A percentile compares a stretch with the other conserved stretches of the same genome.
These are phyloP conservation scores for Rotaria sp. DNA, from an alignment of 2,888 invertebrate genomes.

Conservation along the genomic window DNA sequence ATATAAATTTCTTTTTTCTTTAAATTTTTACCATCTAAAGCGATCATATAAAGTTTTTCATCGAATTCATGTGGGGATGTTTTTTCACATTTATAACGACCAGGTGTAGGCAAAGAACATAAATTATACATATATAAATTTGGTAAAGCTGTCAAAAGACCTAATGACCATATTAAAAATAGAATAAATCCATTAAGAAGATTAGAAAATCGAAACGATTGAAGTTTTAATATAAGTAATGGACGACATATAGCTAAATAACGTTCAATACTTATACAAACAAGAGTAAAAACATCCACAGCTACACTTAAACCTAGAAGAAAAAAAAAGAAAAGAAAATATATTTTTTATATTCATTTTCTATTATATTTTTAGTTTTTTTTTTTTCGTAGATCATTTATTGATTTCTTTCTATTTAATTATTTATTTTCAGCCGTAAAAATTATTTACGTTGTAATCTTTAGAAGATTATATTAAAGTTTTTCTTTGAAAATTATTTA, in stretches of 20 bases:
- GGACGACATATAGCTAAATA: constrained; percentile 10
- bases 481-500: too few species aligned
- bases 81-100: neutral
- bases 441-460: too few species aligned
- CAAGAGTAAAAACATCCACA: constrained; percentile 2
- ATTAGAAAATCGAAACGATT: neutral
- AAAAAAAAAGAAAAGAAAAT: neutral
- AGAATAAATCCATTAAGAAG: neutral
- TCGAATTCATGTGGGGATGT: neutral
- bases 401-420: too few species aligned
- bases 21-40: neutral
- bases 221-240: constrained; percentile 9
- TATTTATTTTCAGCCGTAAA: too few species aligned
- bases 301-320: neutral
- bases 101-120: neutral
- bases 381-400: too few species aligned
- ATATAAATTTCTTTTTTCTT: too few species aligned
- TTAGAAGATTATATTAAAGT: too few species aligned
- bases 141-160: neutral
- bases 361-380: too few species aligned
- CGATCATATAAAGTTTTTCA: neutral
- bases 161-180: neutral
- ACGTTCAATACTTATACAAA: constrained; percentile 28
- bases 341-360: too few species aligned
- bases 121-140: neutral